Conservation (phyloP, 2,888 invertebrate species). For the Noctua janthe region DNA sequence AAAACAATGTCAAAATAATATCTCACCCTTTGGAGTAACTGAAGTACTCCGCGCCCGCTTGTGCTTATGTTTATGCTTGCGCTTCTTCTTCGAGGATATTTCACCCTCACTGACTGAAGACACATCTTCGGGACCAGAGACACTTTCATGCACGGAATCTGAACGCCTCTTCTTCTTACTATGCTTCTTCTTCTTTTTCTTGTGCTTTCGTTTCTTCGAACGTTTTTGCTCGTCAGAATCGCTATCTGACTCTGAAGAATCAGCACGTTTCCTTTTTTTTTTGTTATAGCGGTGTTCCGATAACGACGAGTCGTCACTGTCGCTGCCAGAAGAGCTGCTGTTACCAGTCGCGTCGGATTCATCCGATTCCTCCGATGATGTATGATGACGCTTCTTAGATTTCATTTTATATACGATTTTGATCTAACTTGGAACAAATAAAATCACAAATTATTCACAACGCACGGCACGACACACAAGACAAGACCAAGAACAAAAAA, state of each 20-base stretch:
- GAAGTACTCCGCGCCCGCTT: conserved; percentile 81
- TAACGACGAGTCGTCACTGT: conserved; percentile 84
- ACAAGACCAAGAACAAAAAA: conserved; percentile 21
- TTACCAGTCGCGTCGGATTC: conserved; percentile 82
- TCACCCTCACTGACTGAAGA: conserved; percentile 85
- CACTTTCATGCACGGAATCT: conserved; percentile 77
- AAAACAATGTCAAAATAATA: neutral
- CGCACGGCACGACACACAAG: neutral
- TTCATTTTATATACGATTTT: conserved; percentile 75
- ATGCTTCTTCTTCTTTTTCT: conserved; percentile 89
- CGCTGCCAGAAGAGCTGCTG: conserved; percentile 85
- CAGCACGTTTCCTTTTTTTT: conserved; percentile 86
- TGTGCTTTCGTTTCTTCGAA: conserved; percentile 87
- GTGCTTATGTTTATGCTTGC: conserved; percentile 86
- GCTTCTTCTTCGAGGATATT: conserved; percentile 84
- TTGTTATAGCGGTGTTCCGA: conserved; percentile 85
- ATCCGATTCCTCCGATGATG: conserved; percentile 86
- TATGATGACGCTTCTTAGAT: conserved; percentile 85
- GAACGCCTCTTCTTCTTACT: conserved; percentile 85
- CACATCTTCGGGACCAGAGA: conserved; percentile 74
- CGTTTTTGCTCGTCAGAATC: conserved; percentile 84
- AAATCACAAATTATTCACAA: conserved; percentile 3
- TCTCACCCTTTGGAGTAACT: conserved; percentile 78
- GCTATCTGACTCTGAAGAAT: conserved; percentile 85
- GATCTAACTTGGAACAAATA: conserved; percentile 7